A percentile compares a stretch with the other conserved stretches of the same genome.
Conservation (phyloP, 2,888 invertebrate genomes). For the Lepas anatifera region DNA sequence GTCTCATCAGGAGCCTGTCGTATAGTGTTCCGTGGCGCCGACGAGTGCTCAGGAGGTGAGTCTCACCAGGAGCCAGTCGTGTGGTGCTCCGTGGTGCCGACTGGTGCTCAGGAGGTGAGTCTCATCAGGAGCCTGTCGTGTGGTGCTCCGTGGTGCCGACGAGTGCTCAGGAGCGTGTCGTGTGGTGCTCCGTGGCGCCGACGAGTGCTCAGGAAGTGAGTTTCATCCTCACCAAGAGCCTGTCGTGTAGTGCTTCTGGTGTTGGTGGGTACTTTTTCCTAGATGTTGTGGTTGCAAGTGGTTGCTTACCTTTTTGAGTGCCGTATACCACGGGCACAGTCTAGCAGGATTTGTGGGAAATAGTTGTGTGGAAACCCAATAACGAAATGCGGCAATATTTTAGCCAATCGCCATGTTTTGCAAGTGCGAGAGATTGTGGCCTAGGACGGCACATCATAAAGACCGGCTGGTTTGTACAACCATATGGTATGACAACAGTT, state of each 20-base stretch:
- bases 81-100: not conserved
- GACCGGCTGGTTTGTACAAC: no score
- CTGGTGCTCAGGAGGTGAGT: not conserved
- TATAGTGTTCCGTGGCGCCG: not conserved
- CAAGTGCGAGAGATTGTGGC: no score
- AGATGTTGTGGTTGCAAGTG: no score
- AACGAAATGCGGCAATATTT: no score
- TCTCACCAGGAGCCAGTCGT: not conserved
- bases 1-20: not conserved
- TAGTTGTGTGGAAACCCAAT: no score
- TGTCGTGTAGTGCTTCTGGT: not conserved
- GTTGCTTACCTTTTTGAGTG: no score
- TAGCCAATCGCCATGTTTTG: no score
- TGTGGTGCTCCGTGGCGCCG: not conserved
- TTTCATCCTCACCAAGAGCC: no score
- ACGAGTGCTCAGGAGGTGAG: conserved; percentile 3
- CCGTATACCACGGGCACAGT: no score
- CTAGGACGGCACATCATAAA: no score
- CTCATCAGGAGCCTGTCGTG: not conserved
- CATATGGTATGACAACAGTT: no score
- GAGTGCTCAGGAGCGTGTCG: not conserved
- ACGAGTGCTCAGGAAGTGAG: conserved; percentile 1
- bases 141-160: not conserved
- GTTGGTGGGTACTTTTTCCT: not conserved
- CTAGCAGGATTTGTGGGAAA: no score